These are phyloP conservation scores for Abramis brama DNA, from an alignment of 2,113 vertebrate genomes.

Conservation along the genomic window DNA sequence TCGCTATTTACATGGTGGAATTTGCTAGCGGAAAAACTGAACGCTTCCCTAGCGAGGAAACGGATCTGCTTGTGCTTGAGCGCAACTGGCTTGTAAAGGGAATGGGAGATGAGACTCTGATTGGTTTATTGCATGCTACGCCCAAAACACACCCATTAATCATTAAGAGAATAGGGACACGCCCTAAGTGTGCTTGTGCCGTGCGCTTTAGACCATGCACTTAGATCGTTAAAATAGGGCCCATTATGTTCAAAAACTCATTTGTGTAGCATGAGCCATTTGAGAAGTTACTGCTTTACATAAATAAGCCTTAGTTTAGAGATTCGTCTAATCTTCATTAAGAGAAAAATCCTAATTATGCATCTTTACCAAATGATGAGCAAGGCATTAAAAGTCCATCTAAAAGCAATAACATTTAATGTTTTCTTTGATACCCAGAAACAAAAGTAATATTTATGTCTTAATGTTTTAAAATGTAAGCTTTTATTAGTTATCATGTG, in stretches of 20 bases:
- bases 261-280: neutral
- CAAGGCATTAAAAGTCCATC: conserved; percentile 13
- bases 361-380: neutral
- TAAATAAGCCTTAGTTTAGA: neutral
- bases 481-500: neutral
- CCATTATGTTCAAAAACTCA: conserved; percentile 1
- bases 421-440: neutral
- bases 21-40: too few species aligned
- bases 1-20: too few species aligned
- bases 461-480: neutral
- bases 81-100: too few species aligned
- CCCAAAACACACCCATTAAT: too few species aligned
- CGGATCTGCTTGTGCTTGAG: too few species aligned
- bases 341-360: neutral
- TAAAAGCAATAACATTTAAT: neutral
- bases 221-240: too few species aligned
- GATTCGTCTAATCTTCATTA: conserved; percentile 16
- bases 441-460: neutral
- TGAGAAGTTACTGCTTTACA: neutral
- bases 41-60: too few species aligned
- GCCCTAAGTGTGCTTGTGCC: too few species aligned
- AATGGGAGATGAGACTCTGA: too few species aligned
- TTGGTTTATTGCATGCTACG: too few species aligned
- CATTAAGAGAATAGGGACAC: too few species aligned
- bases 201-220: too few species aligned